Base-by-base conservation (phyloP, 1,140 invertebrate species). In the Anastatus disparis region DNA sequence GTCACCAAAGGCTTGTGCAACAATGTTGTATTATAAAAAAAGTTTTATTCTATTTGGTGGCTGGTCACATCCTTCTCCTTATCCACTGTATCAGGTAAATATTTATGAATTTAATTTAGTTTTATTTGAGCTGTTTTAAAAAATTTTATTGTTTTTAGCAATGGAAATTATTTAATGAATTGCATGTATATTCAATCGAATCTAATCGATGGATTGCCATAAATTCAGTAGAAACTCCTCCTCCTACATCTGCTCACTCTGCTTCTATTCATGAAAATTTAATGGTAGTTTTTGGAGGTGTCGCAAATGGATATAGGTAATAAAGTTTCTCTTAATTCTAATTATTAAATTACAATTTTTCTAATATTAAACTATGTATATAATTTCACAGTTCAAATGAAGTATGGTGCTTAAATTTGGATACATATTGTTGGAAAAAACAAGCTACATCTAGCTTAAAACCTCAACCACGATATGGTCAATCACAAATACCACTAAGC, bases 1-100 rank as follows among this genome's bases (percentile, higher is more conserved):
- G 29, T 95, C 95, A 7, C 97, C 97, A 4, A 99, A 98, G 87
- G 96, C 97, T 61, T 96, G 95, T 84, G 94, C 96, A 40, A 93
- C 94, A 22, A 91, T 99, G 89, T 91, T 97, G 7, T 88, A 90
- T 70, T 95, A 97, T 84, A 92, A 93, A 76, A 91, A 95, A 77
- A 91, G 88, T 74, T 87, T 97, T 65, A 91, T 98, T 70, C 85
- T 99, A 29, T 98, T 97, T 89, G 97, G 97, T 50, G 97, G 97
- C 7, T 98, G 96, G 95, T 94, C 96, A 13, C 94, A 97, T 85
- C 95, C 97, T 22, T 95, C 95, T 40, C 89, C 94, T 2, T 96
- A 95, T 85, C 94, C 95, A 44, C 88, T 96, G 38, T 94, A 97
- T 85, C 95, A 97, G 83, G 92, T 91, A 75, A 26, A n/a, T 17